These are phyloP conservation scores for Enteromius anoplus DNA, from an alignment of 2,797 vertebrate genomes.

Conservation along the genomic window DNA sequence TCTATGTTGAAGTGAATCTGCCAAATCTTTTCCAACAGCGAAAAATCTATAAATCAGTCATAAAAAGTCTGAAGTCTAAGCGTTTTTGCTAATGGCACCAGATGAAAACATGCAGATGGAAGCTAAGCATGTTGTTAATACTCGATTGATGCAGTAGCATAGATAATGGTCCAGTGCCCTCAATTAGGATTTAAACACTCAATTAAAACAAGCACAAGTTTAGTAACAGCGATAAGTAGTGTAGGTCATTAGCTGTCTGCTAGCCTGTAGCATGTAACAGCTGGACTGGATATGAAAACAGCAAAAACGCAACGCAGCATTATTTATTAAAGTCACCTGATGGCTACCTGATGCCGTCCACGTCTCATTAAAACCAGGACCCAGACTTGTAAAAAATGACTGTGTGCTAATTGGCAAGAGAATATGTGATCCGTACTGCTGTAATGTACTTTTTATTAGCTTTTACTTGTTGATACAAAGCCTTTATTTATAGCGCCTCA, in stretches of 20 bases:
- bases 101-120: conserved; percentile 6
- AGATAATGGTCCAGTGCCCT: conserved; percentile 12
- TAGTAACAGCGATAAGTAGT: conserved; percentile 12
- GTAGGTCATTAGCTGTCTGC: background rate
- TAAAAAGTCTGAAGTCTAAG: background rate
- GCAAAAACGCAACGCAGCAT: conserved; percentile 65
- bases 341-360: conserved; percentile 57
- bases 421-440: conserved; percentile 73
- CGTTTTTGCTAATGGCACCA: conserved; percentile 3
- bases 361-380: conserved; percentile 83
- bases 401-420: conserved; percentile 80
- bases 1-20: background rate
- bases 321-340: conserved; percentile 73
- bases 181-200: conserved; percentile 36
- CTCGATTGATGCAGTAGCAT: conserved; percentile 13
- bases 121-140: conserved; percentile 13
- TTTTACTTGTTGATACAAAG: conserved; percentile 15
- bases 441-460: conserved; percentile 85
- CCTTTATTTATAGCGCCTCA: conserved; percentile 1
- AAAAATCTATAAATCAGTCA: background rate
- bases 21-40: background rate
- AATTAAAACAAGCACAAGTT: conserved; percentile 31
- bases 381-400: conserved; percentile 76
- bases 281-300: background rate
- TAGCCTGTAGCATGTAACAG: conserved; percentile 24